Conservation (phyloP, 1,140 invertebrate species). For the Charaxes varanes region DNA sequence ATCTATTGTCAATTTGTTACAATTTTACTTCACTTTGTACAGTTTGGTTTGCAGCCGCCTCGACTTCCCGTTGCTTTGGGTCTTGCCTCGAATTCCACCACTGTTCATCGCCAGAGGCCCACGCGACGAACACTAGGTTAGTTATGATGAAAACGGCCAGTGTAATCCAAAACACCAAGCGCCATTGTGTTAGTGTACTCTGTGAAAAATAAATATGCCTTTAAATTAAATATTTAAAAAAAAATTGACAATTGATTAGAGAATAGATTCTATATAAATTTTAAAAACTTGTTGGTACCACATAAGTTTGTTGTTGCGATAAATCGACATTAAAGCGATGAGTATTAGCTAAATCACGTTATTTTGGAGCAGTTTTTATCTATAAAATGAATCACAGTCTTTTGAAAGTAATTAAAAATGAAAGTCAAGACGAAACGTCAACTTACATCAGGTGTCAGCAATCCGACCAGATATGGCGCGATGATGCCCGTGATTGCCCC, state of each 20-base stretch:
- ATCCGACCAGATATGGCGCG: conserved; percentile 84
- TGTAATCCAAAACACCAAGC: conserved; percentile 88
- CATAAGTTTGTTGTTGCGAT: too few relatives aligned
- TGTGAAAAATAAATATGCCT: conserved; percentile 62
- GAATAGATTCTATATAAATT: too few relatives aligned
- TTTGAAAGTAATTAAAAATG: too few relatives aligned
- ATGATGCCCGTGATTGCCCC: conserved; percentile 84
- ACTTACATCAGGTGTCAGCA: conserved; percentile 83
- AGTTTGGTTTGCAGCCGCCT: conserved; percentile 27
- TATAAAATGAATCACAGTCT: not conserved
- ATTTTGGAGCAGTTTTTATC: not conserved
- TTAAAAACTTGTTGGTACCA: too few relatives aligned
- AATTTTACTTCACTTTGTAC: conserved; percentile 51
- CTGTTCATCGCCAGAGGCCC: conserved; percentile 82
- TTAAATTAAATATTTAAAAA: not conserved
- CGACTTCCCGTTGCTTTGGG: conserved; percentile 42
- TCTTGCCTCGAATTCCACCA: conserved; percentile 77
- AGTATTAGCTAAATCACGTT: too few relatives aligned
- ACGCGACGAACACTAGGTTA: conserved; percentile 82
- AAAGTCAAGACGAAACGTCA: not conserved
- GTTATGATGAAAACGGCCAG: conserved; percentile 83
- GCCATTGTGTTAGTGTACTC: conserved; percentile 86
- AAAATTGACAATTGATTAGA: not conserved
- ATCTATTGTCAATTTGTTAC: conserved; percentile 12
- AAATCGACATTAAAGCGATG: too few relatives aligned